Base-by-base conservation (phyloP, 2,888 invertebrate genomes). In the Eledone cirrhosa region DNA sequence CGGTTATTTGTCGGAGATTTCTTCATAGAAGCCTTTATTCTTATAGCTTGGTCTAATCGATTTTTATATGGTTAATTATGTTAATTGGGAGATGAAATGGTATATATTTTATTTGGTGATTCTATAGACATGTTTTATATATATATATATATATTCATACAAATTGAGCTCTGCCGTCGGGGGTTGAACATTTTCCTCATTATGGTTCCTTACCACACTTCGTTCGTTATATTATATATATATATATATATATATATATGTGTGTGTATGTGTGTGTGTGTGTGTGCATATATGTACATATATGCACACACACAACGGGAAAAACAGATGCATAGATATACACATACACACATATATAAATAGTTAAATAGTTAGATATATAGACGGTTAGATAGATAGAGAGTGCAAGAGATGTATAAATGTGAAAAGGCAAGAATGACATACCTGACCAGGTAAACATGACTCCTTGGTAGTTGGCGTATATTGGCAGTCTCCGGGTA, bases 401-500 rank as follows among this genome's bases (percentile, higher is more conserved):
- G 8, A 41, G 5, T 7, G 8, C 8, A 8, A 41, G 8, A 41
- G 33, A 41, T 41, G 33, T 41, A 7, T 41, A 41, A 8, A 0
- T 41, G 33, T 41, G 33, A 41, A 8, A 41, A 41, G 33, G 33
- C 33, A 8, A 7, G 33, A 24, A 63, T 14, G 8, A 7, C 24
- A 13, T 48, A 76, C 76, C 76, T 76, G 48, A 48, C 27, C n/a
- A 76, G 47, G 24, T 76, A 19, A 13, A 76, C 76, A 13, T 76
- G 76, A 11, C 48, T 76, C 48, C 76, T n/a, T n/a, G 76, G 76
- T 7, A 76, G 8, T 7, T 76, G 76, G 4, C 48, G 41, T 16
- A 76, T 76, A 16, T 76, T 47, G 0, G 47, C 11, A 41, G n/a
- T 47, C 22, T 76, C 76, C 11, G 47, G 76, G 48, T 47, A 76